Base-by-base conservation (phyloP, 2,888 invertebrate genomes). In the Chrysodeixis includens region DNA sequence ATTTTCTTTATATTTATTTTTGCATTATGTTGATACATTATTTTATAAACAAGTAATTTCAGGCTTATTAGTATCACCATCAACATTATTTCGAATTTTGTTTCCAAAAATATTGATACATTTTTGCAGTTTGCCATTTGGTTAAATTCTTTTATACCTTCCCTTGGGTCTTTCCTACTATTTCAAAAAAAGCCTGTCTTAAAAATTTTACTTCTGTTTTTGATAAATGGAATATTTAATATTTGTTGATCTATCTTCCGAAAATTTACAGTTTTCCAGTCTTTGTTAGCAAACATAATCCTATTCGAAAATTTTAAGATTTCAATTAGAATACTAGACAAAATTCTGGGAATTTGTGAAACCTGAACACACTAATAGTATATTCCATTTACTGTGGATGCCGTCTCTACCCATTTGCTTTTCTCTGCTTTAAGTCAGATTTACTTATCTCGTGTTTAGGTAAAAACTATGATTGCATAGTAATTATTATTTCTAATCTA, bases 321-420 rank as follows among this genome's bases (percentile, higher is more conserved):
- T 88, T 84, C 83, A 86, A 88, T 88, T 85, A 86, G 82, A 71
- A n/a, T 40, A 4, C 35, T 86, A 83, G 78, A 69, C 67, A 71
- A 71, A 71, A 62, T 35, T 71, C 18, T 66, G 63, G 70, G 78
- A 83, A 85, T 78, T 78, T 81, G 69, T 69, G 71, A 72, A 74
- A 62, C 62, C 12, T 7, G 63, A 68, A 49, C 67, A 63, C 44
- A 57, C 62, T 60, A 73, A 69, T 66, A 62, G 63, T 10, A 66
- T 72, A 52, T 66, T 61, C 12, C 53, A 56, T 59, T 59, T 40
- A 40, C n/a, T n/a, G 10, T 12, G 35, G 12, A 12, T 35, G 6
- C 40, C n/a, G n/a, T 40, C 40, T 40, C n/a, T 40, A 40, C n/a
- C 12, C 40, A 40, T 40, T 40, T 40, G 5, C 6, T 40, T 40